Conservation (phyloP, 2,888 invertebrate species). For the Zelleria hepariella region DNA sequence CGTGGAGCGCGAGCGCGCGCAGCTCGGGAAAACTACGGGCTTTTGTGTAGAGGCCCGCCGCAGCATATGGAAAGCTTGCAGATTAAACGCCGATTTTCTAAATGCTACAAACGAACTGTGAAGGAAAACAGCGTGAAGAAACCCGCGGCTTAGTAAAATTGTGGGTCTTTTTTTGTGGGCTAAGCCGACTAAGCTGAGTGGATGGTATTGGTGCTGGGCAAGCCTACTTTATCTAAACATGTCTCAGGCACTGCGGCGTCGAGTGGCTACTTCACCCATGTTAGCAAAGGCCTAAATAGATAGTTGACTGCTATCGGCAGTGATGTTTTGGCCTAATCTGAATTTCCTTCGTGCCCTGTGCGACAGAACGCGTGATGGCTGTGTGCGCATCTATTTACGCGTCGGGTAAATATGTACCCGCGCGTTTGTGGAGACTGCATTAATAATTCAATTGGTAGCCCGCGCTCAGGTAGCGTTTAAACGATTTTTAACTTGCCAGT, state of each 20-base stretch:
- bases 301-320: no score
- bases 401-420: slow-evolving; percentile 69
- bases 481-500: slow-evolving; percentile 64
- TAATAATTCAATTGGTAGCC: slow-evolving; percentile 69
- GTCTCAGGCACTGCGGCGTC: no score
- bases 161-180: no score
- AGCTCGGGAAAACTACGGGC: slow-evolving; percentile 68
- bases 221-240: no score
- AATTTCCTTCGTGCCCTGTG: slow-evolving; percentile 28
- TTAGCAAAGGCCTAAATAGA: no score
- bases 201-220: no score
- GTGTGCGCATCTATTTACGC: slow-evolving; percentile 72
- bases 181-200: no score
- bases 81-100: slow-evolving; percentile 13
- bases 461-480: slow-evolving; percentile 62
- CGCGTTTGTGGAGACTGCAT: slow-evolving; percentile 70
- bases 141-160: no score
- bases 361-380: slow-evolving; percentile 64
- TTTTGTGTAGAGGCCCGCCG: slow-evolving; percentile 62
- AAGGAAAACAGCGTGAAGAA: no score
- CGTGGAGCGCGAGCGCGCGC: slow-evolving; percentile 40
- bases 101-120: no score
- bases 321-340: no score
- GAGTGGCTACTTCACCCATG: no score
- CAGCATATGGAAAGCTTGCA: slow-evolving; percentile 30